phyloP scores from a whole-genome alignment of 2,113 vertebrate genomes.

The Clinocottus analis region DNA sequence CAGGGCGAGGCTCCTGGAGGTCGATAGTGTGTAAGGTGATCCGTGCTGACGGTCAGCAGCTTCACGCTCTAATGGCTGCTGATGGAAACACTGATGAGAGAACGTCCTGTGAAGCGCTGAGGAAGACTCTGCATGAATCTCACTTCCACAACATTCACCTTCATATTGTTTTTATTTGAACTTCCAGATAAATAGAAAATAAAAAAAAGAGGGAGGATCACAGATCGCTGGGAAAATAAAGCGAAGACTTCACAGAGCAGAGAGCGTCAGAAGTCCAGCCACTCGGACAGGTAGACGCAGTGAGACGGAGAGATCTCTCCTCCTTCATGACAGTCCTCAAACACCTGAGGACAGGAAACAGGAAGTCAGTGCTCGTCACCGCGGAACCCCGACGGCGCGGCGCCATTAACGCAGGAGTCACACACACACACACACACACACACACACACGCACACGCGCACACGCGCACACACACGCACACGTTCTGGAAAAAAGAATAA shows the following conservation, averaged over 20 bases:
- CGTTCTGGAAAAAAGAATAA: too few relatives aligned
- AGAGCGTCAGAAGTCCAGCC: slow-evolving; percentile 90
- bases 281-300: slow-evolving; percentile 96
- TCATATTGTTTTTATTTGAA: slow-evolving; percentile 11
- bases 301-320: slow-evolving; percentile 96
- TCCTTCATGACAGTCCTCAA: slow-evolving; percentile 96
- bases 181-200: slow-evolving; percentile 32
- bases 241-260: slow-evolving; percentile 18
- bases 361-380: neutral
- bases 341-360: slow-evolving; percentile 86
- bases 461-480: too few relatives aligned
- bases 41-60: slow-evolving; percentile 41
- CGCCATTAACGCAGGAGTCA: too few relatives aligned
- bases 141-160: neutral
- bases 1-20: neutral
- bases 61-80: too few relatives aligned
- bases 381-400: too few relatives aligned
- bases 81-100: slow-evolving; percentile 24
- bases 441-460: too few relatives aligned
- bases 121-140: too few relatives aligned
- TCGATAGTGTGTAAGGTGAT: slow-evolving; percentile 24
- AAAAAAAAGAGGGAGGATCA: neutral
- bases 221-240: neutral
- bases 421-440: too few relatives aligned
- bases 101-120: too few relatives aligned